These are phyloP conservation scores for Mallateleia sp. DNA, from an alignment of 2,888 invertebrate genomes.

Conservation along the genomic window DNA sequence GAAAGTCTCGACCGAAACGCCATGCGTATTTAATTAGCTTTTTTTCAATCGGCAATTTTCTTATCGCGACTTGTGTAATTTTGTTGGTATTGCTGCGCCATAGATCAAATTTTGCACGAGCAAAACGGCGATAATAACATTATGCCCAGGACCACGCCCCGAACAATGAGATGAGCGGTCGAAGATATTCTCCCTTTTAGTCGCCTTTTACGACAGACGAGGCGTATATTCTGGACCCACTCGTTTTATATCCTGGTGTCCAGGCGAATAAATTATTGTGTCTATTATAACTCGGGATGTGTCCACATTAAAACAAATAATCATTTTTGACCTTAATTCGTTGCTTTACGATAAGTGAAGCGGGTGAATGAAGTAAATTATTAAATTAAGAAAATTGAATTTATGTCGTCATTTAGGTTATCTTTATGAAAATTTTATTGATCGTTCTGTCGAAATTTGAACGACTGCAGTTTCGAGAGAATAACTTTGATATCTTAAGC, in stretches of 20 bases:
- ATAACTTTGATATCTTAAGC: not conserved
- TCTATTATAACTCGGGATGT: constrained; percentile 69
- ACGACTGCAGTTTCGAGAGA: not conserved
- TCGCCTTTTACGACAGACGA: constrained; percentile 73
- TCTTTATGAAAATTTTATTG: constrained; percentile 8
- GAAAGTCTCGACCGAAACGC: too few relatives aligned
- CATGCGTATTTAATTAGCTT: constrained; percentile 65
- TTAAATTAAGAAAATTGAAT: not conserved
- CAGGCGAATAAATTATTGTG: constrained; percentile 74
- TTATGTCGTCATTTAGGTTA: not conserved
- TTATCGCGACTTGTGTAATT: constrained; percentile 40
- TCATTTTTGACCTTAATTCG: constrained; percentile 68
- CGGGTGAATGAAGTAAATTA: constrained; percentile 49
- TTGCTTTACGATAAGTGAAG: constrained; percentile 44
- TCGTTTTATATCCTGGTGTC: constrained; percentile 70
- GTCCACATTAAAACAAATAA: constrained; percentile 71
- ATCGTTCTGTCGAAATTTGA: not conserved
- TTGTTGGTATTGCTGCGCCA: constrained; percentile 55
- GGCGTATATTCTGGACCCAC: constrained; percentile 74
- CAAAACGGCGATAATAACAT: constrained; percentile 73
- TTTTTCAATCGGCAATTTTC: constrained; percentile 45
- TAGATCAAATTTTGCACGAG: constrained; percentile 66
- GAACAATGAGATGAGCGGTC: constrained; percentile 74
- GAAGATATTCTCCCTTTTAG: constrained; percentile 77
- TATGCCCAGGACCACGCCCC: constrained; percentile 73